Base-by-base conservation (phyloP, 2,797 vertebrate species). In the Danio kyathit region DNA sequence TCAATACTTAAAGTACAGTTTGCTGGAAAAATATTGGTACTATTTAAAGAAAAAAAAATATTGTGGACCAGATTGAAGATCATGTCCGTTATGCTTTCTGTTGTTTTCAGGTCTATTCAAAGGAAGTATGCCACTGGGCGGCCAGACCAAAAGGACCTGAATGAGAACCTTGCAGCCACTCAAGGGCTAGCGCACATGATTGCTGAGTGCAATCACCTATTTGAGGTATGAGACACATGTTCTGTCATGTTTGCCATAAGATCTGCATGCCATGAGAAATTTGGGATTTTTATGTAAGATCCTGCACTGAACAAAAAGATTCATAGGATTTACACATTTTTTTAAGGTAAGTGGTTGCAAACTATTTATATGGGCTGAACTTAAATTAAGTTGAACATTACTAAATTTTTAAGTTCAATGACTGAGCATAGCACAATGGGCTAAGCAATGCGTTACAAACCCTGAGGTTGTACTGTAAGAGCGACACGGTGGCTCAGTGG, bases 101-200 rank as follows among this genome's bases (percentile, higher is more conserved):
- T 54, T 51, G 41, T 19, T 6, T 59, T 82, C 90, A 99, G 98
- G 92, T 96, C 95, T 88, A 97, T 97, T 90, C 98, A 97, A 92
- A 97, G 95, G 91, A 99, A 97, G 91, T 98, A 98, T 11, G 94
- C 96, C 88, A 96, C 96, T 0, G 98, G 98, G 78, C 96, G 97
- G 81, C 98, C 98, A 21, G 97, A 99, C 94, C 97, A 98, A 90
- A 99, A 98, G 91, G 98, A 99, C 92, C 95, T 99, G 87, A 99
- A 93, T 87, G 98, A 99, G 92, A 99, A 98, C 79, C 92, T 98
- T 84, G 97, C 98, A 16, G 98, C 98, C 2, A 97, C 97, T 44
- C 98, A 99, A 86, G 97, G 97, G 49, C 96, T 99, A 1, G 96
- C 97, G 82, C 97, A 99, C 85, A 99, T 99, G 97, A 99, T 99